phyloP scores from a whole-genome alignment of 2,113 vertebrate species.

The Perognathus longimembris region DNA sequence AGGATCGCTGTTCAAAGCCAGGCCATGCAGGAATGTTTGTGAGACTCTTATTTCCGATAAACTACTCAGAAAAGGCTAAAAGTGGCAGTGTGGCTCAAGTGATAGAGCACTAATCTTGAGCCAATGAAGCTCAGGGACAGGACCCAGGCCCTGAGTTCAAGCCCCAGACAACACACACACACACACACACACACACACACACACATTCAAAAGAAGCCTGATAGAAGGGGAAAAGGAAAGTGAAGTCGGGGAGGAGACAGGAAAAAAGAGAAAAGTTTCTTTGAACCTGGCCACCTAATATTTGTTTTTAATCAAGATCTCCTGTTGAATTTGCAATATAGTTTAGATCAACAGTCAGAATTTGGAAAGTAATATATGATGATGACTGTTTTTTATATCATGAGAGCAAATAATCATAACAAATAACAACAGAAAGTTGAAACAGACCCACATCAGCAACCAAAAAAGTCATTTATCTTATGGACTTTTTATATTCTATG shows the following conservation, averaged over 20 bases:
- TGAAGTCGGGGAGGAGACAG: too few relatives aligned
- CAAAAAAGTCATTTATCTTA: not conserved
- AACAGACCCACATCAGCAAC: not conserved
- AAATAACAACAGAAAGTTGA: not conserved
- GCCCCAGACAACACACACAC: too few relatives aligned
- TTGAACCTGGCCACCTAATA: not conserved
- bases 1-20: too few relatives aligned
- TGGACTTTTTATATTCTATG: not conserved
- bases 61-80: too few relatives aligned
- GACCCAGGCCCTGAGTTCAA: too few relatives aligned
- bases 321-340: slow-evolving; percentile 26
- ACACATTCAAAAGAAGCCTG: not conserved
- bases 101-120: too few relatives aligned
- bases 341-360: slow-evolving; percentile 6
- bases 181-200: too few relatives aligned
- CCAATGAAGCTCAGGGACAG: too few relatives aligned
- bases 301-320: not conserved
- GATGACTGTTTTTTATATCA: not conserved
- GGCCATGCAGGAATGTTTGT: too few relatives aligned
- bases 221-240: not conserved
- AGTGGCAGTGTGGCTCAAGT: too few relatives aligned
- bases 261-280: not conserved
- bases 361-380: slow-evolving; percentile 7
- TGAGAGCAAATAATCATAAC: slow-evolving; percentile 13
- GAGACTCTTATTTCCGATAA: too few relatives aligned